Evolutionary conservation across 2,113 vertebrate genomes (phyloP).

Genomic region (Heterocephalus glaber): DNA sequence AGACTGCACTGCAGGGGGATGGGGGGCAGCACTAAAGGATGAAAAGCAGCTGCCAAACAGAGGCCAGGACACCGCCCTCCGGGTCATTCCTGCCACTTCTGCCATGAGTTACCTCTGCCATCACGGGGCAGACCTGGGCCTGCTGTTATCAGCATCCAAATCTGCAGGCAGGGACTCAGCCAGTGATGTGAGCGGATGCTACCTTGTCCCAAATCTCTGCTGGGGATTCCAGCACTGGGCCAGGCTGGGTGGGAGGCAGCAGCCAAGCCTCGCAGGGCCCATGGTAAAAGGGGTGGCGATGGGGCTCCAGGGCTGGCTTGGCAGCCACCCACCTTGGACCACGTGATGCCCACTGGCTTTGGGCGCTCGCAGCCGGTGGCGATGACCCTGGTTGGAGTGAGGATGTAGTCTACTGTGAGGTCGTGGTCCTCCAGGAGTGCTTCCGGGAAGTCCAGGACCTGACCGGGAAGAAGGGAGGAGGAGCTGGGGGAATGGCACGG

Average conservation of each 20-base stretch:
- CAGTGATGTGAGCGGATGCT: rapidly evolving
- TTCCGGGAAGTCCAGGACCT: constrained; percentile 94
- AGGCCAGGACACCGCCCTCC: neutral
- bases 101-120: neutral
- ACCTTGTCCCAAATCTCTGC: neutral
- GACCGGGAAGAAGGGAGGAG: neutral
- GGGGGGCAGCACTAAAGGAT: neutral
- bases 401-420: constrained; percentile 95
- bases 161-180: neutral
- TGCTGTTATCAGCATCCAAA: neutral
- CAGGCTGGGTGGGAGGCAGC: neutral
- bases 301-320: rapidly evolving
- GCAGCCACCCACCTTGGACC: constrained; percentile 90
- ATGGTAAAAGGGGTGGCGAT: rapidly evolving
- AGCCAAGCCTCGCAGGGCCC: neutral
- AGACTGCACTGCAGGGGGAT: rapidly evolving
- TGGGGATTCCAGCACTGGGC: neutral
- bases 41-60: no score
- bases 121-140: neutral
- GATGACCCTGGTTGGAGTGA: constrained; percentile 94
- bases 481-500: neutral
- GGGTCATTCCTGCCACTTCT: neutral
- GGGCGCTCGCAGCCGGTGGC: constrained; percentile 87
- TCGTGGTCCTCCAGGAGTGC: constrained; percentile 92
- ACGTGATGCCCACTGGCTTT: constrained; percentile 91